Evolutionary conservation across 92 coral and sea anemone species (phyloP), one percentile per base, ranked within the genome.

Genomic region (Diadumene lineata): DNA sequence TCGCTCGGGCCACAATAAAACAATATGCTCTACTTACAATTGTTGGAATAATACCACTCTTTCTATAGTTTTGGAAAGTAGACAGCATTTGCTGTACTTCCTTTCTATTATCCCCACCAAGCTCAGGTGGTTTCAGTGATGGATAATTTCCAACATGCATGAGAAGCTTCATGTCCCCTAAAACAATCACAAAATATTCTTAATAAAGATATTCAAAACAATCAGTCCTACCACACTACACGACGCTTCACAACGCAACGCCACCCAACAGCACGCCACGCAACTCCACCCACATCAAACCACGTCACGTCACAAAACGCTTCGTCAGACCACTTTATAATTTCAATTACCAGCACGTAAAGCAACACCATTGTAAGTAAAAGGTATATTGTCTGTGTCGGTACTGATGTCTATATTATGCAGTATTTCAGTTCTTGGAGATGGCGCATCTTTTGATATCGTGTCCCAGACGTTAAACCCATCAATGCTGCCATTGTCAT

Each of bases 401-500:
- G 70, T 1, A 11, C 43, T 3, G n/a, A 66, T 22, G 81, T 81
- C 86, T n/a, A 81, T 75, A 56, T 81, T 81, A 8, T 73, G 80
- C 21, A 74, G 86, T 46, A 81, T 81, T 25, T 81, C 86, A 11
- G 50, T 73, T 68, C 86, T 81, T 64, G 86, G 86, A 27, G 81
- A 81, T 7, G 86, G 76, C 26, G 53, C 76, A 1, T 74, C 86
- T 0, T 31, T 29, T 7, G 86, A 81, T 56, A 81, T 50, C 56
- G 86, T 81, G 11, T 81, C 75, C 86, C 86, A 81, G 34, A 81
- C 86, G 60, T 81, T 78, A 55, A 81, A 73, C 19, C 86, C 86
- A 75, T 81, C 86, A 58, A 58, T 22, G 6, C 60, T 26, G 17
- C 22, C 17, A 55, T 21, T 17, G 6, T 55, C 60, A 18, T 26